Evolutionary conservation across 2,797 vertebrate genomes (phyloP).

Genomic region (Enteromius anoplus): DNA sequence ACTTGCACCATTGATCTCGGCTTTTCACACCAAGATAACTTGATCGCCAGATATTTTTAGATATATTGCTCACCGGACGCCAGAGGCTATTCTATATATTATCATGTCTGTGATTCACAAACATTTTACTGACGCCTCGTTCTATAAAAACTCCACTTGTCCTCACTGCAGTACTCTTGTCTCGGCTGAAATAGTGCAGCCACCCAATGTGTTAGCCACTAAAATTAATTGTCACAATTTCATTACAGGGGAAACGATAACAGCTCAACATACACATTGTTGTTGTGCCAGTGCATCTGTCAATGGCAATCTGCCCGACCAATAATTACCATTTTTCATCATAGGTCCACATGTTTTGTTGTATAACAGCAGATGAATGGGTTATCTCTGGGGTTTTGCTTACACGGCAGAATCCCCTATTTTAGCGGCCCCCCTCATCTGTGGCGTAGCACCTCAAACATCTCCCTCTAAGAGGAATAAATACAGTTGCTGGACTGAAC

Average conservation of each 20-base stretch:
- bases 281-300: slow-evolving; percentile 44
- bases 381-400: slow-evolving; percentile 45
- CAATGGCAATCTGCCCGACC: slow-evolving; percentile 17
- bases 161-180: not conserved
- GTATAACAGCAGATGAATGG: slow-evolving; percentile 43
- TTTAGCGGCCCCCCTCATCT: slow-evolving; percentile 11
- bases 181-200: slow-evolving; percentile 4
- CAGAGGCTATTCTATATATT: slow-evolving; percentile 20
- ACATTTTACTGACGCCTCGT: slow-evolving; percentile 10
- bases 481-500: slow-evolving; percentile 38
- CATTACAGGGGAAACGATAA: slow-evolving; percentile 48
- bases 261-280: slow-evolving; percentile 28
- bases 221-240: slow-evolving; percentile 35
- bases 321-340: slow-evolving; percentile 37
- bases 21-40: slow-evolving; percentile 4
- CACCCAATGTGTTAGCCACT: not conserved
- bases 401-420: slow-evolving; percentile 22
- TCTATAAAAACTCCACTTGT: not conserved
- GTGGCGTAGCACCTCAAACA: slow-evolving; percentile 43
- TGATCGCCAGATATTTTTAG: slow-evolving; percentile 14
- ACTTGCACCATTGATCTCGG: slow-evolving; percentile 20
- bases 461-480: slow-evolving; percentile 39
- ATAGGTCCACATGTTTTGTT: slow-evolving; percentile 44
- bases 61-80: slow-evolving; percentile 22
- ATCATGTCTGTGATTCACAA: not conserved